Conservation (phyloP, 1,140 invertebrate species). For the Brachionus rubens region DNA sequence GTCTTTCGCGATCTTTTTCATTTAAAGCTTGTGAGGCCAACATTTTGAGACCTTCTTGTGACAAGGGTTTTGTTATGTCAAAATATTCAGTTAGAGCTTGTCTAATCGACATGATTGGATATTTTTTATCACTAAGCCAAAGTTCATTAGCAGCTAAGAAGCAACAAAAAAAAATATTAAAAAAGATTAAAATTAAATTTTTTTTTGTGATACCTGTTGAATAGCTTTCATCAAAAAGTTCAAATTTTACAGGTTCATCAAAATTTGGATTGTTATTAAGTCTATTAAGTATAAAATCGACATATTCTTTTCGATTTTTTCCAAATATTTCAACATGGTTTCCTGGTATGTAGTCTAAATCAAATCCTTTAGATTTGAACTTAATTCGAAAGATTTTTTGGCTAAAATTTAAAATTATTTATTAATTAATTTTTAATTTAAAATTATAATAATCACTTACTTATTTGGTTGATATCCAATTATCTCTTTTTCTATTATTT, state of each 20-base stretch:
- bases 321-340: constrained; percentile 89
- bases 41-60: constrained; percentile 77
- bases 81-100: constrained; percentile 77
- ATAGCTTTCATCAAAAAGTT: constrained; percentile 79
- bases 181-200: not conserved
- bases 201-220: constrained; percentile 54
- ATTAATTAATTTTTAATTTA: not conserved
- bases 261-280: constrained; percentile 68
- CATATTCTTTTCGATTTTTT: constrained; percentile 73
- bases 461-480: constrained; percentile 59
- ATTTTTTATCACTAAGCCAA: constrained; percentile 79
- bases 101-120: constrained; percentile 73
- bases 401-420: constrained; percentile 53
- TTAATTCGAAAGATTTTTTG: constrained; percentile 68
- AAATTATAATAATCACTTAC: constrained; percentile 51
- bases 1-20: constrained; percentile 71
- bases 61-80: constrained; percentile 86
- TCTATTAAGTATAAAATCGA: constrained; percentile 72
- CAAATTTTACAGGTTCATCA: constrained; percentile 74
- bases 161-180: not conserved
- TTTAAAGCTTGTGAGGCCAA: constrained; percentile 73
- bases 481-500: constrained; percentile 61
- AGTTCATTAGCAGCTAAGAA: constrained; percentile 67
- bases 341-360: constrained; percentile 71
- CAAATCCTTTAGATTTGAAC: constrained; percentile 52